These are phyloP conservation scores for Eufriesea mexicana DNA, from an alignment of 1,140 invertebrate species.

Conservation along the genomic window DNA sequence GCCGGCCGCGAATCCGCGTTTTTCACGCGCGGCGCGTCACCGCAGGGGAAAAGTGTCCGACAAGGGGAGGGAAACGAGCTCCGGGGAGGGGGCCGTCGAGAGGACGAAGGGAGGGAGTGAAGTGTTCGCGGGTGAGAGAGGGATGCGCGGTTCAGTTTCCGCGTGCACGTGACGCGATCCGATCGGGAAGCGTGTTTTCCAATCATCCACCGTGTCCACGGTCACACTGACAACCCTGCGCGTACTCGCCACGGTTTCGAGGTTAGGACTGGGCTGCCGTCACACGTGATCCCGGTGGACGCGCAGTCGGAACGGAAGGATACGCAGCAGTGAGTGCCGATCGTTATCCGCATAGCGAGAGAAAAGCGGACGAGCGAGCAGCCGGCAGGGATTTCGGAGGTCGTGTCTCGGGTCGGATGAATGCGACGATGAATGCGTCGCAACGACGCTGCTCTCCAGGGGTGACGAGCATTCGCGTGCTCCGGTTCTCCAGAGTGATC, in stretches of 20 bases:
- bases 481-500: neutral
- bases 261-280: neutral
- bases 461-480: neutral
- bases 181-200: slow-evolving; percentile 38
- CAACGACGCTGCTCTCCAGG: neutral
- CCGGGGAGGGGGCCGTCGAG: slow-evolving; percentile 33
- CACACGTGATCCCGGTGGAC: too few relatives aligned
- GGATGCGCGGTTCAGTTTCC: slow-evolving; percentile 59
- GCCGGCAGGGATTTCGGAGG: too few relatives aligned
- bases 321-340: neutral
- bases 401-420: neutral
- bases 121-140: slow-evolving; percentile 44
- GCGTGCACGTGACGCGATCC: slow-evolving; percentile 67
- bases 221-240: neutral
- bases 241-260: neutral
- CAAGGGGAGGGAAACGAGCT: slow-evolving; percentile 35
- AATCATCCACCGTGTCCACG: neutral
- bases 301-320: neutral
- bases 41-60: slow-evolving; percentile 21
- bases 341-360: too few relatives aligned
- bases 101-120: slow-evolving; percentile 54
- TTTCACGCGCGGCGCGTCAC: slow-evolving; percentile 25
- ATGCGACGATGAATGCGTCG: neutral
- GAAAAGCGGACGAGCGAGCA: too few relatives aligned
- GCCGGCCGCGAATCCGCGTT: slow-evolving; percentile 11